A percentile compares a stretch with the other conserved stretches of the same genome.
These are phyloP conservation scores for Drosophila nigromelanica DNA, from an alignment of 1,140 invertebrate species.

Conservation along the genomic window DNA sequence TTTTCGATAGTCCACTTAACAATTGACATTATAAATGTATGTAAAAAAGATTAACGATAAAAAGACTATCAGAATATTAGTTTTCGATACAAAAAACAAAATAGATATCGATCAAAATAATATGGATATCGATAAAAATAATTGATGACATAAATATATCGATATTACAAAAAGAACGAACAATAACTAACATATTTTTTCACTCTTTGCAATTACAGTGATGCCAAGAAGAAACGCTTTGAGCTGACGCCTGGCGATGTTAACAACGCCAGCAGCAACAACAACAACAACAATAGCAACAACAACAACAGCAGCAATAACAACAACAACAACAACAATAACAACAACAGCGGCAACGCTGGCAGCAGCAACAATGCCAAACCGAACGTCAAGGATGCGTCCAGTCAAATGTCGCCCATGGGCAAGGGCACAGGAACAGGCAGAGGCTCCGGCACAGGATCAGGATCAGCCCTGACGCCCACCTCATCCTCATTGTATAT, in stretches of 20 bases:
- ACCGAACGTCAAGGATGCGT: conserved; percentile 17
- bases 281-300: conserved; percentile 45
- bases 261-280: conserved; percentile 40
- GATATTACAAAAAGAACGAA: neutral
- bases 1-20: too few species aligned
- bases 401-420: conserved; percentile 21
- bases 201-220: conserved; percentile 49
- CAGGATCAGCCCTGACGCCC: conserved; percentile 50
- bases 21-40: too few species aligned
- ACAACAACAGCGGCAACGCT: conserved; percentile 6
- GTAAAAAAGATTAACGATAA: too few species aligned
- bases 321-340: conserved; percentile 17
- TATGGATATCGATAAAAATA: too few species aligned
- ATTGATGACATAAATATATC: neutral
- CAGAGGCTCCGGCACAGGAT: conserved; percentile 28
- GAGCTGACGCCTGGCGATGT: conserved; percentile 48
- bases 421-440: conserved; percentile 42
- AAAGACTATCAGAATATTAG: too few species aligned
- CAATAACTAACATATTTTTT: neutral
- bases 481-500: conserved; percentile 46
- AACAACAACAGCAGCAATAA: neutral
- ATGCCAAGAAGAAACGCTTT: conserved; percentile 80
- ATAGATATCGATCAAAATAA: too few species aligned
- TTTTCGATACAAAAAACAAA: too few species aligned
- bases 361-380: conserved; percentile 10